phyloP scores from a whole-genome alignment of 1,140 invertebrate genomes.

The Palaemon carinicauda region DNA sequence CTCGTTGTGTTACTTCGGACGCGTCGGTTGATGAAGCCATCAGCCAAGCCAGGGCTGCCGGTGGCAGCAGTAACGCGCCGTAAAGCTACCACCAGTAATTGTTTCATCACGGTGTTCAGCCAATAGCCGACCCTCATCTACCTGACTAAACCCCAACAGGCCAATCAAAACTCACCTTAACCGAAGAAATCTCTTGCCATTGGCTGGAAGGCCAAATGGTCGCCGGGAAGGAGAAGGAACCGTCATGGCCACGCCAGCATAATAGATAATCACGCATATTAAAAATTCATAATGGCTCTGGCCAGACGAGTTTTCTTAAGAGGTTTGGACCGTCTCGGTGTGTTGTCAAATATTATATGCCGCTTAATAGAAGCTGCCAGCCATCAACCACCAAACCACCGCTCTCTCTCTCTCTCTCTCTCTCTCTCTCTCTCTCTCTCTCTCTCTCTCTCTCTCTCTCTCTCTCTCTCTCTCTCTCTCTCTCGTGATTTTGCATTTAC shows the following conservation, averaged over 20 bases:
- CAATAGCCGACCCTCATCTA: neutral
- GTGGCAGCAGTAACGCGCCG: constrained; percentile 10
- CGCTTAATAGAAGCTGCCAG: no score
- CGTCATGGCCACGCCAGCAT: neutral
- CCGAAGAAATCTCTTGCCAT: neutral
- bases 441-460: no score
- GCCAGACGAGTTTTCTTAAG: constrained; percentile 2
- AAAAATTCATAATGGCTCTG: constrained; percentile 3
- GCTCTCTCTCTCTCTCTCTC: no score
- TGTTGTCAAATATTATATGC: no score
- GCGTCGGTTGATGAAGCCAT: constrained; percentile 3
- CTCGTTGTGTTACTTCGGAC: no score
- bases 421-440: no score
- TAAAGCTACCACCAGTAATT: constrained; percentile 26
- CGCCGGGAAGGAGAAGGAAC: neutral
- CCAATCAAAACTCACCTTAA: no score
- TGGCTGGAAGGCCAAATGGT: neutral
- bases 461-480: no score
- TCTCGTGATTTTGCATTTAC: no score
- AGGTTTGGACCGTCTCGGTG: neutral
- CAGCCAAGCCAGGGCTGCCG: neutral
- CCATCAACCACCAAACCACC: no score
- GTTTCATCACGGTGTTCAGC: constrained; percentile 21
- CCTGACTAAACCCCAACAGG: neutral
- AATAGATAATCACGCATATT: constrained; percentile 10